A percentile compares a stretch with the other conserved stretches of the same genome.
Evolutionary conservation across 2,797 vertebrate genomes (phyloP).

Genomic region (Ctenopoma multispine): DNA sequence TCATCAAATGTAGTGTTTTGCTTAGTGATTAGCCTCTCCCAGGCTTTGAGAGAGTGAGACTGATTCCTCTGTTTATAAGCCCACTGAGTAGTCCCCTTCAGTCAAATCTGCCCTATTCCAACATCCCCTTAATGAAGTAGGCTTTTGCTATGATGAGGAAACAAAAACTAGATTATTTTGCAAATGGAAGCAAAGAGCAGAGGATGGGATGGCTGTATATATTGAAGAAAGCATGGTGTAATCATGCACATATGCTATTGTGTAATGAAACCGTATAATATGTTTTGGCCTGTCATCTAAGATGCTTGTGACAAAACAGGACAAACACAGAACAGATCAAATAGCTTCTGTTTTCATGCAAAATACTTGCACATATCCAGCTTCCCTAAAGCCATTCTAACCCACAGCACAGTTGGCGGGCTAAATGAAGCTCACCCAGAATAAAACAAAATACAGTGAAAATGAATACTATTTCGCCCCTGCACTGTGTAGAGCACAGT

Average conservation of each 20-base stretch:
- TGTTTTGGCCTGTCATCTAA: constrained; percentile 66
- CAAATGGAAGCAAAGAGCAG: constrained; percentile 46
- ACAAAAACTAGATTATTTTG: constrained; percentile 91
- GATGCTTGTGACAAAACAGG: constrained; percentile 69
- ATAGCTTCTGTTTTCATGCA: constrained; percentile 74
- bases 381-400: constrained; percentile 69
- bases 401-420: constrained; percentile 75
- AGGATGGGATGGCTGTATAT: constrained; percentile 19
- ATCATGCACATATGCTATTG: constrained; percentile 66
- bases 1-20: constrained; percentile 99
- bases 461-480: constrained; percentile 74
- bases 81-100: constrained; percentile 82
- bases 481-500: constrained; percentile 53
- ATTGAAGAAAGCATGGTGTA: constrained; percentile 38
- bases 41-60: constrained; percentile 92
- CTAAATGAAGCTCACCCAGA: constrained; percentile 70
- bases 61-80: constrained; percentile 90
- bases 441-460: constrained; percentile 66
- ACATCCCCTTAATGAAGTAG: constrained; percentile 94
- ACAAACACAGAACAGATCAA: constrained; percentile 71
- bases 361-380: constrained; percentile 55
- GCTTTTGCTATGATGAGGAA: constrained; percentile 81
- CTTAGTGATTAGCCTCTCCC: constrained; percentile 98
- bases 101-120: constrained; percentile 90
- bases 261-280: constrained; percentile 65